Evolutionary conservation across 2,113 vertebrate genomes (phyloP).

Genomic region (Lycaon pictus): DNA sequence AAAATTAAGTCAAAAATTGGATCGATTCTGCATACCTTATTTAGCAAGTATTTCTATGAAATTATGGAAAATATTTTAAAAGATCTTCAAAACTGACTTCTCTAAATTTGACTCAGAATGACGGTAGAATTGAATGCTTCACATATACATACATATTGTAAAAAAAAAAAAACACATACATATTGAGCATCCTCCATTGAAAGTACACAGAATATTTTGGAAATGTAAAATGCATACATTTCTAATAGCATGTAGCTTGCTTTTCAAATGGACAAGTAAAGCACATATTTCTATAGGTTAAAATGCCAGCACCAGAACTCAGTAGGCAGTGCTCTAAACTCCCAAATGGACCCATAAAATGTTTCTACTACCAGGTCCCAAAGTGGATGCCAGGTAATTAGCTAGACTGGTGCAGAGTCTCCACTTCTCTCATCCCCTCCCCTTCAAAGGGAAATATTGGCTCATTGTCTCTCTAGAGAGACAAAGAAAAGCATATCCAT

Average conservation of each 20-base stretch:
- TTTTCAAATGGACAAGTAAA: constrained; percentile 1
- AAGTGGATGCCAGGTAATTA: background rate
- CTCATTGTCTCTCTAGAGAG: background rate
- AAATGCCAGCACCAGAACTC: background rate
- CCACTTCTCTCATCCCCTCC: background rate
- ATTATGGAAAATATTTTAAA: background rate
- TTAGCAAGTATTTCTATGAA: constrained; percentile 47
- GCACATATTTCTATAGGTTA: background rate
- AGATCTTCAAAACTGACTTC: background rate
- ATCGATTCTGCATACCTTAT: constrained; percentile 35
- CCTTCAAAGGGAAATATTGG: background rate
- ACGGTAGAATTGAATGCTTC: background rate
- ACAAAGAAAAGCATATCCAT: background rate
- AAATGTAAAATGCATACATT: constrained; percentile 1
- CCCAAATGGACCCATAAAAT: background rate
- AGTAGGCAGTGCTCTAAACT: background rate
- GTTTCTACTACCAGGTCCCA: background rate
- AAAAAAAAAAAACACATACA: background rate
- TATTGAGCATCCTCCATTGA: background rate
- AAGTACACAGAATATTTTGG: background rate
- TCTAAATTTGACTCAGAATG: constrained; percentile 38
- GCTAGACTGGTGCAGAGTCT: background rate
- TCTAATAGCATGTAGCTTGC: background rate
- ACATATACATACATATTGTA: background rate
- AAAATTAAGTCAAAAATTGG: constrained; percentile 29